Conservation (phyloP, 2,113 vertebrate species). For the Stigmatopora argus region DNA sequence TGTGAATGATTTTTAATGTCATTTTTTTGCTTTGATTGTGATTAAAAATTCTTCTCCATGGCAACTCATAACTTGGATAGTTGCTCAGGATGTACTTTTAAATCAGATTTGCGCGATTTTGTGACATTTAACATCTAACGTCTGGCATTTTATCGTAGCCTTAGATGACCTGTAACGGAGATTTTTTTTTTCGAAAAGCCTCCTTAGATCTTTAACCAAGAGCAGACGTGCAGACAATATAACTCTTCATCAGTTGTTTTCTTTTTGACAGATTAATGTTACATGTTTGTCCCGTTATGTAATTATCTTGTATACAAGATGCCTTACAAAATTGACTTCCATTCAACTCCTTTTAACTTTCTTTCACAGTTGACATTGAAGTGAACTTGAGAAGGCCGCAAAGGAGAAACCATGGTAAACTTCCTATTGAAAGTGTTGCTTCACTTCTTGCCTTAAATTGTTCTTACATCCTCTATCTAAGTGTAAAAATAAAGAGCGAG, state of each 20-base stretch:
- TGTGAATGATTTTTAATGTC: not conserved
- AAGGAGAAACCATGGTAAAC: constrained; percentile 4
- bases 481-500: not conserved
- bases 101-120: not conserved
- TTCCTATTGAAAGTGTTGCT: not conserved
- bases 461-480: not conserved
- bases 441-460: constrained; percentile 1
- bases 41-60: not conserved
- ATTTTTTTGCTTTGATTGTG: not conserved
- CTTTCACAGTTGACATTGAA: not conserved
- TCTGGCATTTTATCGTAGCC: not conserved
- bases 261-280: not conserved
- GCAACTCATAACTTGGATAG: not conserved
- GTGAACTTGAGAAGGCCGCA: not conserved
- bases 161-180: not conserved
- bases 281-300: not conserved
- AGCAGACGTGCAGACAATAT: not conserved
- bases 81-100: not conserved
- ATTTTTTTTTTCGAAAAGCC: not conserved
- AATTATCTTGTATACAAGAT: not conserved
- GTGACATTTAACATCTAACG: not conserved
- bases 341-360: not conserved
- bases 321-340: not conserved
- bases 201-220: not conserved
- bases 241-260: not conserved